phyloP scores from a whole-genome alignment of 2,113 vertebrate genomes.

The Bos javanicus region DNA sequence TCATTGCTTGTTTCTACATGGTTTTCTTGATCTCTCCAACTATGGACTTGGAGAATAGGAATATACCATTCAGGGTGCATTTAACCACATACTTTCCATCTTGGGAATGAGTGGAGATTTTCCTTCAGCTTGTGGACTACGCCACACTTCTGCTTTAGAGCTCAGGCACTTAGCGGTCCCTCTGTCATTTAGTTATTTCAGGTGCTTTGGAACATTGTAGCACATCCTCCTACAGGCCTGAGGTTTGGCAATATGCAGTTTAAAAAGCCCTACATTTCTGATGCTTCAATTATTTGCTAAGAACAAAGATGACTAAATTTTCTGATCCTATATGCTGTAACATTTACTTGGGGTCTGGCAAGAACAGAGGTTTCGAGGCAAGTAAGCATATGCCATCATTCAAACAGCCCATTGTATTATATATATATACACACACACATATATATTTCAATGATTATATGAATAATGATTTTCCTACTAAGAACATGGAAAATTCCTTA shows the following conservation, averaged over 20 bases:
- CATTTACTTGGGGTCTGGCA: not conserved
- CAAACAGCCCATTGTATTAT: not conserved
- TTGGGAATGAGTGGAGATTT: not conserved
- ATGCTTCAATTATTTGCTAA: not conserved
- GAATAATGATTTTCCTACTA: not conserved
- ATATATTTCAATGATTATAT: not conserved
- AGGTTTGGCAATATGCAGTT: not conserved
- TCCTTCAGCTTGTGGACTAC: not conserved
- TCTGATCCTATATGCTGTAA: not conserved
- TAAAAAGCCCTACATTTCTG: not conserved
- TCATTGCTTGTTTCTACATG: not conserved
- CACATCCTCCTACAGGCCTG: accelerated
- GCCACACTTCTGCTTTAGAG: not conserved
- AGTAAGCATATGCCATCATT: not conserved
- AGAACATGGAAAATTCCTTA: not conserved
- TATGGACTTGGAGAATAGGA: not conserved
- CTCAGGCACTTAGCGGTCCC: no score
- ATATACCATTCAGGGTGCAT: accelerated
- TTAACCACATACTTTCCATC: not conserved
- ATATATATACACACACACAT: accelerated
- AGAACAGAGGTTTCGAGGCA: not conserved
- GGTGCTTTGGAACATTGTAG: not conserved
- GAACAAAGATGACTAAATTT: not conserved
- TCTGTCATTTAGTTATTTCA: not conserved
- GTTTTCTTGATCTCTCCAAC: not conserved